These are phyloP conservation scores for Hoplodrina ambigua DNA, from an alignment of 2,888 invertebrate species.

Conservation along the genomic window DNA sequence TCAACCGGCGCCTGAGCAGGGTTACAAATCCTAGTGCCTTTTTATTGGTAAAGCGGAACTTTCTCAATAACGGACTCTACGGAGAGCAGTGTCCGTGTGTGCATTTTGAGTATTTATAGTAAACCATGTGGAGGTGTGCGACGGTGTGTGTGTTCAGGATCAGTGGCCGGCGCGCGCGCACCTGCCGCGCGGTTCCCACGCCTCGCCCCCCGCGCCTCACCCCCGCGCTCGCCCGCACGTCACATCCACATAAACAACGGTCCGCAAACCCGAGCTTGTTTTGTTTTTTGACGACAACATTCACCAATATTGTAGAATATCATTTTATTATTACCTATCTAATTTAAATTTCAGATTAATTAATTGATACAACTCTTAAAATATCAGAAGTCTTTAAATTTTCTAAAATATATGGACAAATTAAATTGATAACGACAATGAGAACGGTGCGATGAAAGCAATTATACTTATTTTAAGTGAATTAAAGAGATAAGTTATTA, in stretches of 20 bases:
- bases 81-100: slow-evolving; percentile 67
- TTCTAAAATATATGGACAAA: slow-evolving; percentile 37
- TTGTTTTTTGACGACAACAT: slow-evolving; percentile 71
- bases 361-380: slow-evolving; percentile 66
- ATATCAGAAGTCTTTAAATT: slow-evolving; percentile 42
- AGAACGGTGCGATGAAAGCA: slow-evolving; percentile 43
- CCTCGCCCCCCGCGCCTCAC: slow-evolving; percentile 75
- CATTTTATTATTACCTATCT: slow-evolving; percentile 51
- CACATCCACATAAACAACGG: slow-evolving; percentile 85
- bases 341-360: slow-evolving; percentile 69
- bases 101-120: slow-evolving; percentile 66
- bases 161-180: slow-evolving; percentile 90
- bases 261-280: slow-evolving; percentile 76
- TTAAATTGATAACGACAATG: slow-evolving; percentile 50
- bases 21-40: slow-evolving; percentile 59
- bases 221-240: slow-evolving; percentile 78
- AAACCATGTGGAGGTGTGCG: slow-evolving; percentile 66
- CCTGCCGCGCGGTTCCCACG: slow-evolving; percentile 90
- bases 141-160: slow-evolving; percentile 86
- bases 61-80: slow-evolving; percentile 81
- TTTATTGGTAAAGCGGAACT: slow-evolving; percentile 83
- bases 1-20: slow-evolving; percentile 45
- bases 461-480: slow-evolving; percentile 43
- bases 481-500: slow-evolving; percentile 48
- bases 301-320: slow-evolving; percentile 66